These are phyloP conservation scores for Bombus impatiens DNA, from an alignment of 1,140 invertebrate genomes.

Conservation along the genomic window DNA sequence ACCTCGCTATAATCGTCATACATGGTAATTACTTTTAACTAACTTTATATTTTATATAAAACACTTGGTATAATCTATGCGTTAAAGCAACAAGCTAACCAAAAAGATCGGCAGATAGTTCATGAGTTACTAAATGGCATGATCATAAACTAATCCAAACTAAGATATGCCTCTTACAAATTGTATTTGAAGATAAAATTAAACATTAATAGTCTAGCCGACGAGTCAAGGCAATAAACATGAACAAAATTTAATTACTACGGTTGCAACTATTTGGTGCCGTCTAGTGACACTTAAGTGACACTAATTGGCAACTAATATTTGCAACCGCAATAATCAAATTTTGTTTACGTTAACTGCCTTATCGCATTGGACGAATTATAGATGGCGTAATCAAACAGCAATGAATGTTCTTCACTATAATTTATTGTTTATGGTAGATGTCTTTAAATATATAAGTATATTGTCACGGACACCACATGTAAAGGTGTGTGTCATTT, in stretches of 20 bases:
- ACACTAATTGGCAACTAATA: no score
- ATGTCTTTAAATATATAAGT: background rate
- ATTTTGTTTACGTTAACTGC: no score
- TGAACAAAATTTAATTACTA: no score
- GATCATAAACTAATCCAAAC: background rate
- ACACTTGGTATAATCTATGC: background rate
- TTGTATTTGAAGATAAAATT: background rate
- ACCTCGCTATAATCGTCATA: constrained; percentile 65
- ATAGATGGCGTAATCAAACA: background rate
- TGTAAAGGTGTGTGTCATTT: constrained; percentile 14
- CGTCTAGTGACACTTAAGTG: no score
- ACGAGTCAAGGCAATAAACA: no score
- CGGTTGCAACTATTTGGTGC: no score
- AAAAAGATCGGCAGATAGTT: background rate
- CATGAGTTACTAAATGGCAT: background rate
- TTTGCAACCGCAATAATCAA: no score
- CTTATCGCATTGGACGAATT: no score
- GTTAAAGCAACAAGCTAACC: background rate
- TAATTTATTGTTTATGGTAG: constrained; percentile 18
- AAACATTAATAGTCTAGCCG: background rate
- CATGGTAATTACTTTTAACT: constrained; percentile 34
- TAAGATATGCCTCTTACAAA: background rate
- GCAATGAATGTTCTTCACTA: background rate
- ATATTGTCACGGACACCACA: background rate
- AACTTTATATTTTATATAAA: background rate